Conservation (phyloP, 1,140 invertebrate species). For the Papilio helenus region DNA sequence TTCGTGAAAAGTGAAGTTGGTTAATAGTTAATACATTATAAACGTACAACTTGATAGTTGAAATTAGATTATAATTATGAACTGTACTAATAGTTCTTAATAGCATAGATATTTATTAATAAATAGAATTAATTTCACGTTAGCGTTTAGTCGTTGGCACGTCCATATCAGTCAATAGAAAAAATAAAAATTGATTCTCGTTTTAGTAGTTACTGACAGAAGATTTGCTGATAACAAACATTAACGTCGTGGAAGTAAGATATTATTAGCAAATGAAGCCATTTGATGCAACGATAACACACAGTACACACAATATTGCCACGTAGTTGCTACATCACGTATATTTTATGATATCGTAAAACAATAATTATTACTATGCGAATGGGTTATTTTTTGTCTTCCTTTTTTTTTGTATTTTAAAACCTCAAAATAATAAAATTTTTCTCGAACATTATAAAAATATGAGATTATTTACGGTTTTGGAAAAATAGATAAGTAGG, state of each 20-base stretch:
- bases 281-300: too few species aligned
- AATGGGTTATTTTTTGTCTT: not conserved
- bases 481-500: not conserved
- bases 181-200: too few species aligned
- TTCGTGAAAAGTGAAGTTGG: not conserved
- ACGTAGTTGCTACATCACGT: too few species aligned
- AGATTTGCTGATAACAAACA: too few species aligned
- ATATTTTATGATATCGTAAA: not conserved
- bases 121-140: too few species aligned
- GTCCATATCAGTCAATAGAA: too few species aligned
- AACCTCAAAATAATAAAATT: not conserved
- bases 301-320: conserved; percentile 4
- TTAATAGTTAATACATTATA: conserved; percentile 7
- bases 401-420: not conserved
- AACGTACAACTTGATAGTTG: conserved; percentile 1
- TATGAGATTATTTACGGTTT: not conserved
- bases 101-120: too few species aligned
- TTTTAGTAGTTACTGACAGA: too few species aligned
- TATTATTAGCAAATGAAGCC: too few species aligned
- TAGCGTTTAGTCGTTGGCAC: too few species aligned
- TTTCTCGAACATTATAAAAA: not conserved
- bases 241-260: too few species aligned
- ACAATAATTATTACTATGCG: not conserved
- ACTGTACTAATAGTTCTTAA: not conserved
- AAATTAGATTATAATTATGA: not conserved